Base-by-base conservation (phyloP, 2,113 vertebrate species). In the Alligator sinensis region DNA sequence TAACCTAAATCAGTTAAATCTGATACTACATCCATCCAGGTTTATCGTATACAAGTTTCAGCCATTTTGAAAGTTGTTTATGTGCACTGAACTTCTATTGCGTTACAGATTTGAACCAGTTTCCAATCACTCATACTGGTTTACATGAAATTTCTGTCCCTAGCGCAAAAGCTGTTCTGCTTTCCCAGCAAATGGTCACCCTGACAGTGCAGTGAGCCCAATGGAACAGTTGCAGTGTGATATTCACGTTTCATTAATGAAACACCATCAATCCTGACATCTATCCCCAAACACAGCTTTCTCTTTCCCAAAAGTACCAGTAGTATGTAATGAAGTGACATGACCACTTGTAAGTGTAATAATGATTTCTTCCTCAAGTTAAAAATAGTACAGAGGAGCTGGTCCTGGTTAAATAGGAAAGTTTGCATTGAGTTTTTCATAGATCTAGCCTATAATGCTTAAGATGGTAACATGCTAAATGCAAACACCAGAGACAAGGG, bases 131-230 rank as follows among this genome's bases (percentile, higher is more conserved):
- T 47, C 9, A 47, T 47, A 47, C 8, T 3, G 47, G 47, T 47
- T 47, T 47, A 47, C 47, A 47, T 47, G 47, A 47, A 47, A 47
- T 47, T 47, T 47, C 47, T 47, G 47, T 47, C 8, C 8, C 47
- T 47, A 47, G 47, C 8, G 7, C 47, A 72, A 25, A 27, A 87
- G 89, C 62, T 90, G 30, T 61, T 76, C 77, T 76, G 34, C 59
- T 84, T 85, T 90, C 66, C 81, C 47, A 88, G 77, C 18, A 92
- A 28, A 90, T 95, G 92, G 77, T 47, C 2, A 2, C 9, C 25
- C 11, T 66, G 81, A 78, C 79, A 88, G 47, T 2, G 5, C 13
- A 47, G 60, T 3, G 22, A 93, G 80, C 80, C 27, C 0, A 0
- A 86, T 57, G 62, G 84, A 57, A 70, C 76, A 55, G 27, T 86